A percentile compares a stretch with the other conserved stretches of the same genome.
These are phyloP conservation scores for Malacoctenus gilli DNA, from an alignment of 2,797 vertebrate species.

Conservation along the genomic window DNA sequence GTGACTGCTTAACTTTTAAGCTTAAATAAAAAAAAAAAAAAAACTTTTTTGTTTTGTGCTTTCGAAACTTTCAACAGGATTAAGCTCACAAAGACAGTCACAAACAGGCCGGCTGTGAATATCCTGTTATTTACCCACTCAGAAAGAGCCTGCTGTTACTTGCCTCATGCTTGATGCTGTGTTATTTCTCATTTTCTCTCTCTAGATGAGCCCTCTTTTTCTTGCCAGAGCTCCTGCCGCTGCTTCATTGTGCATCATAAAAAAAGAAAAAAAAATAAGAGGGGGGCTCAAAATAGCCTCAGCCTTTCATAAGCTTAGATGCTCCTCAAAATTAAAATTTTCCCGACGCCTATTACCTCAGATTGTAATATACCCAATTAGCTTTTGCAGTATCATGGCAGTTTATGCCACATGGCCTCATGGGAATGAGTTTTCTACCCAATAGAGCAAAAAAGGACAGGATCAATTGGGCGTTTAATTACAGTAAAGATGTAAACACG, in stretches of 20 bases:
- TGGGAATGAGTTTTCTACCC: conserved; percentile 48
- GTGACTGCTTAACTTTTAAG: not conserved
- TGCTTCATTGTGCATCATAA: conserved; percentile 34
- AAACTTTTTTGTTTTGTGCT: no score
- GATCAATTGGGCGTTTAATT: conserved; percentile 70
- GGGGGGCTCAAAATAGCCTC: conserved; percentile 51
- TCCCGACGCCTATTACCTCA: conserved; percentile 50
- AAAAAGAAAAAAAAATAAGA: conserved; percentile 22
- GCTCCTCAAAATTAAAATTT: conserved; percentile 53
- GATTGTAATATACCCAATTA: conserved; percentile 67
- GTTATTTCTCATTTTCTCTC: conserved; percentile 29
- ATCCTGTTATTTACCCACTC: conserved; percentile 40
- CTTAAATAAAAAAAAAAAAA: no score
- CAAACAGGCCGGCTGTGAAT: conserved; percentile 27
- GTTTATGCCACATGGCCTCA: conserved; percentile 49
- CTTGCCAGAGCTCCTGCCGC: conserved; percentile 13
- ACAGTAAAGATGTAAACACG: conserved; percentile 59
- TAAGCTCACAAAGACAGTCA: conserved; percentile 17
- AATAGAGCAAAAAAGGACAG: conserved; percentile 55
- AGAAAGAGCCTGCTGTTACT: conserved; percentile 35
- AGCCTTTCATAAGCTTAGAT: conserved; percentile 44
- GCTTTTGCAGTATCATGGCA: conserved; percentile 49
- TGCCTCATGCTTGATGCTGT: conserved; percentile 24
- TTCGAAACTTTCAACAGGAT: conserved; percentile 5
- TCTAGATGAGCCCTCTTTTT: conserved; percentile 18